Evolutionary conservation across 2,888 invertebrate genomes (phyloP).

Genomic region (Drosophila pegasa): DNA sequence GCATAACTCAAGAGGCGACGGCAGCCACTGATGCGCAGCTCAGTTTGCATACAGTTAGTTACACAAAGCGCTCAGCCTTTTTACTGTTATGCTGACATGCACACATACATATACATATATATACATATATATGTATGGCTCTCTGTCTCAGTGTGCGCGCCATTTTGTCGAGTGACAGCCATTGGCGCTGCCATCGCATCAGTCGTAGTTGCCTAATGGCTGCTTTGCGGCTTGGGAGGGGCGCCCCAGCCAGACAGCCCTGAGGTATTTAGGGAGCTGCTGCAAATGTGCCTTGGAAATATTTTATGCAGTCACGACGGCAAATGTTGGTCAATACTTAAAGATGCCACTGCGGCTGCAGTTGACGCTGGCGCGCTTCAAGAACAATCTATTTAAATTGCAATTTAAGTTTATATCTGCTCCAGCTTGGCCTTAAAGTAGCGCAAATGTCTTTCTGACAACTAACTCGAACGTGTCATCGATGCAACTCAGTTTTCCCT

Average conservation of each 20-base stretch:
- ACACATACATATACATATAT: neutral
- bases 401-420: conserved; percentile 35
- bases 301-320: conserved; percentile 48
- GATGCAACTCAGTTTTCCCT: neutral
- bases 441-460: neutral
- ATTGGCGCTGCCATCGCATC: conserved; percentile 64
- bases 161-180: conserved; percentile 66
- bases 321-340: conserved; percentile 46
- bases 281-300: conserved; percentile 38
- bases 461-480: neutral
- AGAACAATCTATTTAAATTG: conserved; percentile 6
- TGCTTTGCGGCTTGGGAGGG: conserved; percentile 69
- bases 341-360: conserved; percentile 29
- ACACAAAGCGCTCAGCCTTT: conserved; percentile 65
- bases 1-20: conserved; percentile 69
- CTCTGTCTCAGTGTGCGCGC: conserved; percentile 36
- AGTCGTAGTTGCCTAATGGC: conserved; percentile 71
- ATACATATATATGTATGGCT: conserved; percentile 17
- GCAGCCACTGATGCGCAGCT: conserved; percentile 40
- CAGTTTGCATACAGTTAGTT: conserved; percentile 72
- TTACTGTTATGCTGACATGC: conserved; percentile 52
- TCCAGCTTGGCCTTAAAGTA: conserved; percentile 6
- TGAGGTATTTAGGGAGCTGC: conserved; percentile 49
- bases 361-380: conserved; percentile 17
- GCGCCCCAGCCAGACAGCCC: conserved; percentile 35